phyloP scores from a whole-genome alignment of 2,888 invertebrate genomes.

The Helleia helle region DNA sequence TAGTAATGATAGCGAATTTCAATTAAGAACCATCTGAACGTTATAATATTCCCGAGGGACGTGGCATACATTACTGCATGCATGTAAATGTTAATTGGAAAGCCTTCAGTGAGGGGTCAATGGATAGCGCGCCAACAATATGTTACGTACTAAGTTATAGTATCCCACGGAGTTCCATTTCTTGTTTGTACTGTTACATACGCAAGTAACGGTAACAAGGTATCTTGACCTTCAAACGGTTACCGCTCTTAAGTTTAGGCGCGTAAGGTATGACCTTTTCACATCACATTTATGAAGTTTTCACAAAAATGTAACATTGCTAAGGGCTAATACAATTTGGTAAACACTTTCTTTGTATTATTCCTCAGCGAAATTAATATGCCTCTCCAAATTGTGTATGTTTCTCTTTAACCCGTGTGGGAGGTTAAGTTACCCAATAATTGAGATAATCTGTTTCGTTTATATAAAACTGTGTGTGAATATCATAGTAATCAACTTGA shows the following conservation, averaged over 20 bases:
- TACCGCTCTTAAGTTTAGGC: background rate
- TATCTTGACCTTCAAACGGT: background rate
- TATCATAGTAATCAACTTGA: too few species aligned
- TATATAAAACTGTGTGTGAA: too few species aligned
- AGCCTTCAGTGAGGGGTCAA: conserved; percentile 2
- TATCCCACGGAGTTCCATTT: conserved; percentile 15
- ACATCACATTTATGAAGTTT: background rate
- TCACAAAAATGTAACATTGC: background rate
- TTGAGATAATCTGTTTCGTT: too few species aligned
- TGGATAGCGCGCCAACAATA: conserved; percentile 9
- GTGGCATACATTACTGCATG: conserved; percentile 14
- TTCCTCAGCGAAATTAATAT: too few species aligned
- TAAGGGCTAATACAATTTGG: background rate
- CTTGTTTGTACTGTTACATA: conserved; percentile 25
- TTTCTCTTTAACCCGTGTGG: too few species aligned
- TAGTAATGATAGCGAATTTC: conserved; percentile 26
- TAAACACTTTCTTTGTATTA: conserved; percentile 2
- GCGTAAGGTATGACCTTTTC: background rate
- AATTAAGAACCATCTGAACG: conserved; percentile 21
- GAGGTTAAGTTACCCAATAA: too few species aligned
- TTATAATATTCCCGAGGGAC: conserved; percentile 8
- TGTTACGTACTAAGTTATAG: conserved; percentile 1
- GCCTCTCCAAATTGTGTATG: too few species aligned
- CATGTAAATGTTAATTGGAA: conserved; percentile 1
- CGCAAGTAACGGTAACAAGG: conserved; percentile 23